phyloP scores from a whole-genome alignment of 2,888 invertebrate genomes.

The Conomelus anceps region DNA sequence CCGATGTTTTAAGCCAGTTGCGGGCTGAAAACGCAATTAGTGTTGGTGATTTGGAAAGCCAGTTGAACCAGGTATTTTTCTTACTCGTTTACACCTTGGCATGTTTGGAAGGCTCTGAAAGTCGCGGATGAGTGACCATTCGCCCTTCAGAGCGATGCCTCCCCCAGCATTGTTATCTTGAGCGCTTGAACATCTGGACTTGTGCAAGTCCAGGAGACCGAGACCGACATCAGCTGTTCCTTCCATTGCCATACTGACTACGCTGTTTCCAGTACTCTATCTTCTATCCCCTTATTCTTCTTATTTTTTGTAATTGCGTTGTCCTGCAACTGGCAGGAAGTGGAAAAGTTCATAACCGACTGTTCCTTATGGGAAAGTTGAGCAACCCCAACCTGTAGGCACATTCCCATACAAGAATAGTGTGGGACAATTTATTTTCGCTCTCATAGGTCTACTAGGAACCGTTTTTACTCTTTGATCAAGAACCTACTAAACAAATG shows the following conservation, averaged over 20 bases:
- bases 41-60: not conserved
- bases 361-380: not conserved
- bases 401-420: not conserved
- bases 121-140: not conserved
- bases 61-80: not conserved
- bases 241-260: not conserved
- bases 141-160: not conserved
- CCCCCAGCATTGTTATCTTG: not conserved
- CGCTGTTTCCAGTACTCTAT: not conserved
- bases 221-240: not conserved
- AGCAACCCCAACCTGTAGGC: not conserved
- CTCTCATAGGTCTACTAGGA: too few relatives aligned
- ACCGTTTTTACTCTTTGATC: too few relatives aligned
- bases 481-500: too few relatives aligned
- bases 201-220: not conserved
- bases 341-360: not conserved
- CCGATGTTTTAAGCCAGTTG: too few relatives aligned
- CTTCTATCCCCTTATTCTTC: not conserved
- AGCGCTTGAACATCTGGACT: not conserved
- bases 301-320: not conserved
- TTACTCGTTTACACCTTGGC: not conserved
- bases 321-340: not conserved
- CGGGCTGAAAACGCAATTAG: not conserved
- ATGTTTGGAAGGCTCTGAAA: not conserved
- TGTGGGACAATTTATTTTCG: not conserved